Conservation (phyloP, 2,113 vertebrate genomes). For the Nanorana parkeri region DNA sequence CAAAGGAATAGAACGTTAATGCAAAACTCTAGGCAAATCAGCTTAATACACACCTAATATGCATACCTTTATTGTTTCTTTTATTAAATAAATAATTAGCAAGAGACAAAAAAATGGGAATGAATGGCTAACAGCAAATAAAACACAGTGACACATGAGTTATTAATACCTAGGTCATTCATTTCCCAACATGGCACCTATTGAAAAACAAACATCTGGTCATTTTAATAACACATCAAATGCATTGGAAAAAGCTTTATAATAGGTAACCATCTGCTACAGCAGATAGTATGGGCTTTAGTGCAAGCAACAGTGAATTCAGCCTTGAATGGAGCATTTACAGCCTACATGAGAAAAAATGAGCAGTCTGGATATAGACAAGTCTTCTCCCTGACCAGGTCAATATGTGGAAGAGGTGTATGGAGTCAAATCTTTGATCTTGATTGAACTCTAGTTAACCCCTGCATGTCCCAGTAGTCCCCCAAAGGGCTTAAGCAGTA, state of each 20-base stretch:
- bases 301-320: neutral
- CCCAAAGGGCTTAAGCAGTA: too few relatives aligned
- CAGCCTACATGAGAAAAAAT: neutral
- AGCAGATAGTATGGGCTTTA: neutral
- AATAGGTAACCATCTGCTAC: constrained; percentile 22
- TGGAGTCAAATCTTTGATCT: too few relatives aligned
- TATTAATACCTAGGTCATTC: neutral
- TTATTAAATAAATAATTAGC: too few relatives aligned
- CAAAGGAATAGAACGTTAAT: too few relatives aligned
- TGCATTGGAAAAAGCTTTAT: constrained; percentile 3
- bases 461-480: too few relatives aligned
- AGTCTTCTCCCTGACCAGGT: too few relatives aligned
- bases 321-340: neutral
- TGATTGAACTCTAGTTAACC: too few relatives aligned
- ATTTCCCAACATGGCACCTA: neutral
- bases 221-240: constrained; percentile 10
- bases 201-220: neutral
- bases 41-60: too few relatives aligned
- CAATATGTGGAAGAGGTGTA: too few relatives aligned
- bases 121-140: neutral
- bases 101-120: neutral
- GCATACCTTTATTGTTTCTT: too few relatives aligned
- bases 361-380: too few relatives aligned
- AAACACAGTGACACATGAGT: neutral
- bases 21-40: too few relatives aligned